These are phyloP conservation scores for Conistra vaccinii DNA, from an alignment of 2,888 invertebrate genomes.

Conservation along the genomic window DNA sequence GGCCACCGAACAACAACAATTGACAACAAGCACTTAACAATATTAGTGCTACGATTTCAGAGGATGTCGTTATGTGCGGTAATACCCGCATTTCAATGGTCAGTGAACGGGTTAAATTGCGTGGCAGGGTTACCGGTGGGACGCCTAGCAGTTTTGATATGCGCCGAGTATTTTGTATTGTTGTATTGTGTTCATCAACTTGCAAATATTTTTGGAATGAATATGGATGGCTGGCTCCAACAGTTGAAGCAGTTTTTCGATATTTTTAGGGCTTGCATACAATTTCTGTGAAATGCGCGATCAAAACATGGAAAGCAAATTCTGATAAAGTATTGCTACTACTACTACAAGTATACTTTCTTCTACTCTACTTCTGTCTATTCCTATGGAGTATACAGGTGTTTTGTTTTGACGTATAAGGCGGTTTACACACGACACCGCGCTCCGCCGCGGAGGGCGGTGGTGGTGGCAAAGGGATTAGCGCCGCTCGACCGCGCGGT, in stretches of 20 bases:
- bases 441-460: too few relatives aligned
- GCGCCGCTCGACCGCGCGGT: too few relatives aligned
- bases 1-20: conserved; percentile 21
- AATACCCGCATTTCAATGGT: conserved; percentile 53
- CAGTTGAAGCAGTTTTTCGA: neutral
- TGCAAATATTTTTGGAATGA: conserved; percentile 5
- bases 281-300: neutral
- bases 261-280: neutral
- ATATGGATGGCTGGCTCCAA: neutral
- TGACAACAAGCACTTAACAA: conserved; percentile 35
- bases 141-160: neutral
- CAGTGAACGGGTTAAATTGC: conserved; percentile 51
- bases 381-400: too few relatives aligned
- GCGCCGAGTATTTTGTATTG: neutral
- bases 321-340: neutral
- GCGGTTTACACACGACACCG: too few relatives aligned
- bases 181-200: neutral
- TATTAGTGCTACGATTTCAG: conserved; percentile 40
- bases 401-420: too few relatives aligned
- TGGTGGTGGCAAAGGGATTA: too few relatives aligned
- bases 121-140: conserved; percentile 40
- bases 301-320: neutral
- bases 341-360: neutral
- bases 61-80: conserved; percentile 31
- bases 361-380: neutral